phyloP scores from a whole-genome alignment of 2,888 invertebrate genomes.

The Oligia fasciuncula region DNA sequence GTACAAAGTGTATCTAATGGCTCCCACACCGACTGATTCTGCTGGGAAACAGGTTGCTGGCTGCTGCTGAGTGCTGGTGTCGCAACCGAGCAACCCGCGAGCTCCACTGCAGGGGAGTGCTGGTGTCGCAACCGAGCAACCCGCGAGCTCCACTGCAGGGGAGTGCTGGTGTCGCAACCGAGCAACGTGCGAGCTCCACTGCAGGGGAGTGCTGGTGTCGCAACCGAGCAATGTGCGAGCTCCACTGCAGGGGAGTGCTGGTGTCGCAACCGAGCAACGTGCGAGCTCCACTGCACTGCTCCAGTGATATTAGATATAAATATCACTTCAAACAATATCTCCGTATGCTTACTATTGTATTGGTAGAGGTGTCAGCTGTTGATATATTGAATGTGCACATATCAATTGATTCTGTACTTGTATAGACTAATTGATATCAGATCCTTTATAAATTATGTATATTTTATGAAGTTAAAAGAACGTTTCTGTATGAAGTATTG shows the following conservation, averaged over 20 bases:
- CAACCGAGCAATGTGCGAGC: not conserved
- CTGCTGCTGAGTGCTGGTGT: not conserved
- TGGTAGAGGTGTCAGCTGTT: not conserved
- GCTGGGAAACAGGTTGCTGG: constrained; percentile 31
- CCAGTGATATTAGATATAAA: not conserved
- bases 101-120: too few relatives aligned
- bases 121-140: too few relatives aligned
- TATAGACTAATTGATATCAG: not conserved
- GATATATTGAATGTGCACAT: not conserved
- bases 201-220: not conserved
- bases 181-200: too few relatives aligned
- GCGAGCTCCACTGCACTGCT: too few relatives aligned
- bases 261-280: too few relatives aligned
- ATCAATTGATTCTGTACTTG: not conserved
- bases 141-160: too few relatives aligned
- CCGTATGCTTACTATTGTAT: not conserved
- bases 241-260: not conserved
- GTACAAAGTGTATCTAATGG: constrained; percentile 23
- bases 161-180: too few relatives aligned
- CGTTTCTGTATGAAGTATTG: too few relatives aligned
- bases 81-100: too few relatives aligned
- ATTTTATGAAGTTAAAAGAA: too few relatives aligned
- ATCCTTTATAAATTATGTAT: too few relatives aligned
- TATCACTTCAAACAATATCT: not conserved
- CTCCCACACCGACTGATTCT: constrained; percentile 36